Percentiles rank a stretch among this genome's conserved stretches.
These are phyloP conservation scores for Arvicanthis niloticus DNA, from an alignment of 2,113 vertebrate genomes.

Conservation along the genomic window DNA sequence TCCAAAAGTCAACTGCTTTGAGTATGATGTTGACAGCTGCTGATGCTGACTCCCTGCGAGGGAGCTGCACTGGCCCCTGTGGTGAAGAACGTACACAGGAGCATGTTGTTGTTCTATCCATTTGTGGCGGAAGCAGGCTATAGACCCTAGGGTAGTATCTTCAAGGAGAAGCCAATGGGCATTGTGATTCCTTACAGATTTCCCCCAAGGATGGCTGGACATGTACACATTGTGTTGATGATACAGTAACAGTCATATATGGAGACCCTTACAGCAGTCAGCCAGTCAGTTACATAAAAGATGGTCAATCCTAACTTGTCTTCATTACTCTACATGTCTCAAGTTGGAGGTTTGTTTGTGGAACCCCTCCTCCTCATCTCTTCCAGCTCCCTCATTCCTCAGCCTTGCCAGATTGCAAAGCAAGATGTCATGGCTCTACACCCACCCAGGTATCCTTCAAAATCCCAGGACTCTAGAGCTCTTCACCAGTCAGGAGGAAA, in stretches of 20 bases:
- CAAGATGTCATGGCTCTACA: background rate
- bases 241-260: no score
- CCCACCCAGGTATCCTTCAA: background rate
- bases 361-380: background rate
- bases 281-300: background rate
- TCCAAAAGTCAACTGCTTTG: background rate
- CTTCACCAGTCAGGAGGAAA: background rate
- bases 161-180: background rate
- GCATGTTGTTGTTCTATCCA: background rate
- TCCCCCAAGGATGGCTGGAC: background rate
- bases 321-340: rapidly evolving
- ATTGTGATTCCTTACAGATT: background rate
- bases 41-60: background rate
- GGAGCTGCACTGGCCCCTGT: background rate
- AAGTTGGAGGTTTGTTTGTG: no score
- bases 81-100: background rate
- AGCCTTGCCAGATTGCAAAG: background rate
- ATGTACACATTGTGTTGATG: rapidly evolving
- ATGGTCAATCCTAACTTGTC: background rate
- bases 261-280: background rate
- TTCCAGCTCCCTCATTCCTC: background rate
- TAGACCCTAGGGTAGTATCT: background rate
- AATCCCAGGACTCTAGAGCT: background rate
- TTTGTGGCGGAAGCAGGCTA: background rate
- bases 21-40: background rate